Evolutionary conservation across 2,797 vertebrate genomes (phyloP).

Genomic region (Myotis vivesi): DNA sequence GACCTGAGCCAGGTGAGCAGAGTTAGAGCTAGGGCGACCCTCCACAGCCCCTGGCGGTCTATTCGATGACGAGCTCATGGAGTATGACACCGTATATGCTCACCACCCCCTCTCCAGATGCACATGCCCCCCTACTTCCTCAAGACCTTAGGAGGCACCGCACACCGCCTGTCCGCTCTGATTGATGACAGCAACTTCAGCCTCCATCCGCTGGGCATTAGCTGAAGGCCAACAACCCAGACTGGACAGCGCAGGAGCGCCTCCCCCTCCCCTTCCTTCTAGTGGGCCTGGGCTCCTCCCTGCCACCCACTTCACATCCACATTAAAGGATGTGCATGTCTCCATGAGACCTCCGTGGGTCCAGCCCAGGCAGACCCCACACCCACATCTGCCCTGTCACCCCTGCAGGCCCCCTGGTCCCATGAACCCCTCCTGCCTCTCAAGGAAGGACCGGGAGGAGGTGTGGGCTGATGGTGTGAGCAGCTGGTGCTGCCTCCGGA

Average conservation of each 20-base stretch:
- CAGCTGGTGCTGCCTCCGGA: constrained; percentile 80
- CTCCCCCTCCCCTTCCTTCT: background rate
- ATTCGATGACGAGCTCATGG: rapidly evolving
- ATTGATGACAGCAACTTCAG: background rate
- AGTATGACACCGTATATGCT: rapidly evolving
- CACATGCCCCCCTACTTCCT: background rate
- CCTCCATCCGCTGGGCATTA: rapidly evolving
- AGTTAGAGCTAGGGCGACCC: rapidly evolving
- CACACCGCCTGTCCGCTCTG: background rate
- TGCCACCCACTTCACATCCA: too few relatives aligned
- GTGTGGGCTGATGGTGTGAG: constrained; percentile 70
- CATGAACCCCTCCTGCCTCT: background rate
- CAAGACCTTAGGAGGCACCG: background rate
- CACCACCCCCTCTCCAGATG: rapidly evolving
- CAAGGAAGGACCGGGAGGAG: rapidly evolving
- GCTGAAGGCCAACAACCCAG: background rate
- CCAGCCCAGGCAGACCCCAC: background rate
- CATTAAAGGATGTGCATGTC: background rate
- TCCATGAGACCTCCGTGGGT: background rate
- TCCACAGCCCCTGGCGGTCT: background rate
- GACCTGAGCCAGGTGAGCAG: too few relatives aligned
- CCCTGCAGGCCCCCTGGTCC: background rate
- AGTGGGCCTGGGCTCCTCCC: too few relatives aligned
- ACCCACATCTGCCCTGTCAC: background rate
- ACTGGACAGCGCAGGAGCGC: rapidly evolving